These are phyloP conservation scores for Montipora sp. DNA, from an alignment of 64 coral and sea anemone genomes.

Conservation along the genomic window DNA sequence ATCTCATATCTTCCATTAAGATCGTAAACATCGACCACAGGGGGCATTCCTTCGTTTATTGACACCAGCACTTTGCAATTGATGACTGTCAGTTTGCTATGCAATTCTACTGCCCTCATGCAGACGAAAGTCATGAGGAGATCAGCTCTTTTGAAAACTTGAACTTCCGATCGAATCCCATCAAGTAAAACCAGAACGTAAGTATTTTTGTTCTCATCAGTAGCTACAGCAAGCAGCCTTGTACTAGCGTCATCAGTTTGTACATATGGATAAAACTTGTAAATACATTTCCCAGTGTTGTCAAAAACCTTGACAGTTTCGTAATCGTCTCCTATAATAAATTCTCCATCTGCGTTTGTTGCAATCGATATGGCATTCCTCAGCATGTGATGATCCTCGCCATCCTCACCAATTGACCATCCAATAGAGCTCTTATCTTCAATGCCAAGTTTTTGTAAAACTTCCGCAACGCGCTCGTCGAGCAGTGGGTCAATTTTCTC, in stretches of 20 bases:
- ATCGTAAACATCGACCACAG: slow-evolving; percentile 1
- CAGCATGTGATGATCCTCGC: neutral
- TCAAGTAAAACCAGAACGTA: neutral
- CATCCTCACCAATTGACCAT: neutral
- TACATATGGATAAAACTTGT: neutral
- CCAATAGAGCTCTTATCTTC: neutral
- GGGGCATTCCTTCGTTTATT: neutral
- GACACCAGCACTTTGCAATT: slow-evolving; percentile 7
- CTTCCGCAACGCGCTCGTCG: neutral
- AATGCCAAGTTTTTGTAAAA: neutral
- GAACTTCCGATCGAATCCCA: neutral
- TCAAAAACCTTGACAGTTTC: neutral
- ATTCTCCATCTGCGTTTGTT: neutral
- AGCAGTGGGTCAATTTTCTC: slow-evolving; percentile 5
- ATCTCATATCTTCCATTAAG: slow-evolving; percentile 5
- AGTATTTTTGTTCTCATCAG: slow-evolving; percentile 13
- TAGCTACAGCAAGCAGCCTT: neutral
- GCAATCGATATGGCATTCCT: no score
- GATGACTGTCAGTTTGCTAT: neutral
- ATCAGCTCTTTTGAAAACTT: neutral
- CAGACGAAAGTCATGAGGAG: neutral
- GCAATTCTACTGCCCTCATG: no score
- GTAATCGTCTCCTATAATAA: neutral
- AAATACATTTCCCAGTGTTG: slow-evolving; percentile 31
- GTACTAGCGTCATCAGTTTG: neutral